Percentiles rank a stretch among this genome's conserved stretches.
These are phyloP conservation scores for Helicolenus hilgendorfi DNA, from an alignment of 2,797 vertebrate species.

Conservation along the genomic window DNA sequence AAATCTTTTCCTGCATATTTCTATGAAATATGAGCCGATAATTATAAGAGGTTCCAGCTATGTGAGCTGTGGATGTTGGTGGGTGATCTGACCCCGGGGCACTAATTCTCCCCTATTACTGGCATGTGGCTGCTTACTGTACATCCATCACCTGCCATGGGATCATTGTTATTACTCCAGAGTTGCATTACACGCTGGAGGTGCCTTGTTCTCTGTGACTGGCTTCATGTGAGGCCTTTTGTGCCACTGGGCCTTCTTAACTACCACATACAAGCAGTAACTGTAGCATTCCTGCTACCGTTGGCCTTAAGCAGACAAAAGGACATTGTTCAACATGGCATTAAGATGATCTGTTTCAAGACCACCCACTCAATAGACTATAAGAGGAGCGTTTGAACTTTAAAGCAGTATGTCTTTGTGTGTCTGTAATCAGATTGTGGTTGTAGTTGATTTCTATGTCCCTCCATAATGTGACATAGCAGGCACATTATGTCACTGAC, in stretches of 20 bases:
- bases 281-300: conserved; percentile 2
- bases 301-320: not conserved
- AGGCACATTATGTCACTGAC: conserved; percentile 46
- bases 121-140: conserved; percentile 31
- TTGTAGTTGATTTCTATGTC: not conserved
- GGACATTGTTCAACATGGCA: not conserved
- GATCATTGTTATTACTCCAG: not conserved
- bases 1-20: conserved; percentile 16
- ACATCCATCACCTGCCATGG: conserved; percentile 26
- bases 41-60: conserved; percentile 5
- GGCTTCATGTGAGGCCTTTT: conserved; percentile 42
- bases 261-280: not conserved
- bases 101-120: conserved; percentile 9
- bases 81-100: conserved; percentile 36
- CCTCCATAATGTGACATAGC: conserved; percentile 2
- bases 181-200: conserved; percentile 26
- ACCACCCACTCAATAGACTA: conserved; percentile 16
- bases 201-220: conserved; percentile 34
- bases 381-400: not conserved
- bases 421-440: conserved; percentile 43
- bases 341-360: conserved; percentile 13
- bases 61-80: conserved; percentile 9
- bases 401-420: not conserved
- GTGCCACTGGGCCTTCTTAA: conserved; percentile 5
- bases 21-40: conserved; percentile 43